Conservation (phyloP, 2,888 invertebrate genomes). For the Heliconius charithonia region DNA sequence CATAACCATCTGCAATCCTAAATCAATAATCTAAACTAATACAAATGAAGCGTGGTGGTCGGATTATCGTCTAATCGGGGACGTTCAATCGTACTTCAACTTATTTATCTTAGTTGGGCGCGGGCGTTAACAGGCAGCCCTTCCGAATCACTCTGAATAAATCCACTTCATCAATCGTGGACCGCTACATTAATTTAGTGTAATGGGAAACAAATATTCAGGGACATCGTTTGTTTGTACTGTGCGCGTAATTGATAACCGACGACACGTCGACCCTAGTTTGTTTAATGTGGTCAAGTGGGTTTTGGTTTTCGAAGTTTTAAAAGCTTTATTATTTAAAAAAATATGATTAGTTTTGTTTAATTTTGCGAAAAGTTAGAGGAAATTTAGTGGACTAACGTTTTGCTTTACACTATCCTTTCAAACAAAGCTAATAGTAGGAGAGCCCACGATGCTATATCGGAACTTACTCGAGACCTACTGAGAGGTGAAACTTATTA, state of each 20-base stretch:
- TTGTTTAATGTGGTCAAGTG: not conserved
- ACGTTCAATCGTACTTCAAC: conserved; percentile 45
- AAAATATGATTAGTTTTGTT: not conserved
- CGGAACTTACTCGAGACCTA: no score
- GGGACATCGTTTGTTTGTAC: conserved; percentile 43
- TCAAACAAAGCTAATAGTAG: no score
- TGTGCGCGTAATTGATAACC: conserved; percentile 39
- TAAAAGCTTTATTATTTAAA: not conserved
- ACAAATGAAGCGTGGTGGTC: conserved; percentile 32
- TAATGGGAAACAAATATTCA: conserved; percentile 56
- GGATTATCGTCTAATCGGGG: conserved; percentile 35
- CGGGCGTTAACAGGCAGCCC: conserved; percentile 48
- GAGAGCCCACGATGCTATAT: no score
- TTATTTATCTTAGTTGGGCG: conserved; percentile 53
- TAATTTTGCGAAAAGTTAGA: not conserved
- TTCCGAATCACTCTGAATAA: conserved; percentile 51
- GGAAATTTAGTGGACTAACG: not conserved
- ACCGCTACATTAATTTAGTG: conserved; percentile 54
- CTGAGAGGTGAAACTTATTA: no score
- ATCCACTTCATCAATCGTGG: conserved; percentile 54
- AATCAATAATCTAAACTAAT: conserved; percentile 32
- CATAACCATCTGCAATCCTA: conserved; percentile 29
- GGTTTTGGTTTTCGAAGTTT: not conserved
- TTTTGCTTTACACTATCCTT: no score
- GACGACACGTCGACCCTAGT: conserved; percentile 22